phyloP scores from a whole-genome alignment of 2,113 vertebrate species.

The Oceanodroma tethys region DNA sequence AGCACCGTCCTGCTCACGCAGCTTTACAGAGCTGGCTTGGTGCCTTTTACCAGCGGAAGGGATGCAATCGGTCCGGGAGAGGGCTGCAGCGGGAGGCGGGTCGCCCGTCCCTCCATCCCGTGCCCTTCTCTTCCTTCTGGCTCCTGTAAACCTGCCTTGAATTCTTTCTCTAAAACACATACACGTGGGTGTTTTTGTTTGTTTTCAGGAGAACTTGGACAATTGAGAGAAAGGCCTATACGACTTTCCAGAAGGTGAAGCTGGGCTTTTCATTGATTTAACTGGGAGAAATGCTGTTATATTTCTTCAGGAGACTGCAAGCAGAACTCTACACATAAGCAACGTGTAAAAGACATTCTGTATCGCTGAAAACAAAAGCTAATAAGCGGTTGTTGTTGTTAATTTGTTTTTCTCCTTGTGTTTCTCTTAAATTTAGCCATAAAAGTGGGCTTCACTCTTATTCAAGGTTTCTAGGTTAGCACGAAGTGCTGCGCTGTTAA shows the following conservation, averaged over 20 bases:
- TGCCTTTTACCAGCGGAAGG: background rate
- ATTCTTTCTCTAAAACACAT: background rate
- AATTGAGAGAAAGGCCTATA: background rate
- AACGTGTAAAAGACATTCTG: background rate
- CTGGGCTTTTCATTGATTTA: background rate
- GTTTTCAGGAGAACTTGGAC: conserved; percentile 2
- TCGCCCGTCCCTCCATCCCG: background rate
- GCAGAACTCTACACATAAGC: background rate
- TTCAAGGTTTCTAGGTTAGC: background rate
- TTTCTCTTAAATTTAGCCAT: background rate
- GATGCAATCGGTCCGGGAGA: accelerated
- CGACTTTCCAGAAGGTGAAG: no score
- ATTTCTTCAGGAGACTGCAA: background rate
- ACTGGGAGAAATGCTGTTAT: background rate
- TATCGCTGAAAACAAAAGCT: background rate
- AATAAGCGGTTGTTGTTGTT: background rate
- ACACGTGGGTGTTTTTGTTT: background rate
- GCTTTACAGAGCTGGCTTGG: background rate
- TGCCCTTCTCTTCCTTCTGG: background rate
- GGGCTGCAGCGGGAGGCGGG: background rate
- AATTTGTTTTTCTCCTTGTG: background rate
- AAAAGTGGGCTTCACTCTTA: background rate
- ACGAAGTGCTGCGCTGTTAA: background rate
- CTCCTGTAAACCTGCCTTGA: background rate
- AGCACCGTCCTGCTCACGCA: background rate